phyloP scores from a whole-genome alignment of 2,888 invertebrate genomes.

The Danaus chrysippus region DNA sequence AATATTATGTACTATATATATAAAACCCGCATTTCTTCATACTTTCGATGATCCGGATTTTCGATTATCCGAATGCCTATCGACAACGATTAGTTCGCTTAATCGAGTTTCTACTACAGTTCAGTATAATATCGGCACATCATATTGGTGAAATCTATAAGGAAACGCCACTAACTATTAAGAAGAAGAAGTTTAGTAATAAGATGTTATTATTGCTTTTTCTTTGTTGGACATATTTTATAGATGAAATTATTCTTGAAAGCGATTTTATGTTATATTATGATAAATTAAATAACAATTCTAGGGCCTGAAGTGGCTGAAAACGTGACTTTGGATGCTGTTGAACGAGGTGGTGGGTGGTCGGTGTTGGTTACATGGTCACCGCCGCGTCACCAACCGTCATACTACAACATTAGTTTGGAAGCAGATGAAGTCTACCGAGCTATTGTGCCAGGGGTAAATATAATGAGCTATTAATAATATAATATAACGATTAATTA shows the following conservation, averaged over 20 bases:
- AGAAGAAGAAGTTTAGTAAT: no score
- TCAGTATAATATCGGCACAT: no score
- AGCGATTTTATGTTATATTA: background rate
- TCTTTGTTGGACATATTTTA: background rate
- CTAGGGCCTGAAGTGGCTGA: slow-evolving; percentile 39
- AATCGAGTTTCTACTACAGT: no score
- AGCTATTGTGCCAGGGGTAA: slow-evolving; percentile 46
- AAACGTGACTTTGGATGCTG: slow-evolving; percentile 38
- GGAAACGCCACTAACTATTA: no score
- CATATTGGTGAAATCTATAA: no score
- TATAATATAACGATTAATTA: background rate
- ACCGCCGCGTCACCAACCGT: slow-evolving; percentile 36
- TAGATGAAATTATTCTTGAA: background rate
- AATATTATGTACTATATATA: no score
- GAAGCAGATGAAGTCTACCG: slow-evolving; percentile 28
- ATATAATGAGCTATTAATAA: slow-evolving; percentile 24
- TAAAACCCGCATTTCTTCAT: no score
- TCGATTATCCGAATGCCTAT: no score
- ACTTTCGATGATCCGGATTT: no score
- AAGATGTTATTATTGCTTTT: background rate
- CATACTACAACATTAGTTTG: slow-evolving; percentile 49
- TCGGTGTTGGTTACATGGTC: slow-evolving; percentile 50
- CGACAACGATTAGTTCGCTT: no score
- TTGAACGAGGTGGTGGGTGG: slow-evolving; percentile 38
- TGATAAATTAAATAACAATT: background rate